Conservation (phyloP, 1,140 invertebrate genomes). For the Drosophila nannoptera region DNA sequence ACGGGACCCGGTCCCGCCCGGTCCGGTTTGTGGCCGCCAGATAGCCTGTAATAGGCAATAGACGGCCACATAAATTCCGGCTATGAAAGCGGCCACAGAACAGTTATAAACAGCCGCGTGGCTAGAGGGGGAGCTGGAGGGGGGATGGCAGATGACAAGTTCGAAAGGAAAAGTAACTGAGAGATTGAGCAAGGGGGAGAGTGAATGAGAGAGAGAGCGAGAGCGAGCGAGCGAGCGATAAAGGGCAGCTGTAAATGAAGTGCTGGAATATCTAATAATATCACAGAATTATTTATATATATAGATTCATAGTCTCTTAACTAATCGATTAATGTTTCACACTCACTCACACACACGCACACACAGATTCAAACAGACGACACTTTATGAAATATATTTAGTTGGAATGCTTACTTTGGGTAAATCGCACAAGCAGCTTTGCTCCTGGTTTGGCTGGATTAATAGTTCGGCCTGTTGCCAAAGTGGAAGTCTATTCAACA, state of each 20-base stretch:
- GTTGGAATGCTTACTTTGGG: slow-evolving; percentile 56
- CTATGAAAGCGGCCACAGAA: slow-evolving; percentile 19
- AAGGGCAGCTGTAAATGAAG: too few species aligned
- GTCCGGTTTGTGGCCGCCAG: slow-evolving; percentile 18
- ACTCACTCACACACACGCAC: too few species aligned
- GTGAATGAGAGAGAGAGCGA: too few species aligned
- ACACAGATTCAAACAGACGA: slow-evolving; percentile 10
- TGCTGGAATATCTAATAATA: neutral
- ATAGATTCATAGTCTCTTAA: neutral
- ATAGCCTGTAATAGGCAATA: slow-evolving; percentile 47
- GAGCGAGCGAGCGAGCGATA: too few species aligned
- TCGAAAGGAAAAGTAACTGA: slow-evolving; percentile 1
- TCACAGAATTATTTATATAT: neutral
- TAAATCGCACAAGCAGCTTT: slow-evolving; percentile 15
- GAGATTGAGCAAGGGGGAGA: neutral
- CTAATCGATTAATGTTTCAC: neutral
- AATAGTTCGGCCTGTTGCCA: slow-evolving; percentile 52
- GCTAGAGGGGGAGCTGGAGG: neutral
- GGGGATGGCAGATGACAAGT: neutral
- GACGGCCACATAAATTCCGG: slow-evolving; percentile 38
- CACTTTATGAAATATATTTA: slow-evolving; percentile 22
- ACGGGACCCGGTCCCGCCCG: neutral
- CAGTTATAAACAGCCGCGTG: neutral
- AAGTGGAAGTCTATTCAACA: slow-evolving; percentile 14
- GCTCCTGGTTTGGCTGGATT: slow-evolving; percentile 17